phyloP scores from a whole-genome alignment of 1,140 invertebrate species.

The Drosophila paulistorum region DNA sequence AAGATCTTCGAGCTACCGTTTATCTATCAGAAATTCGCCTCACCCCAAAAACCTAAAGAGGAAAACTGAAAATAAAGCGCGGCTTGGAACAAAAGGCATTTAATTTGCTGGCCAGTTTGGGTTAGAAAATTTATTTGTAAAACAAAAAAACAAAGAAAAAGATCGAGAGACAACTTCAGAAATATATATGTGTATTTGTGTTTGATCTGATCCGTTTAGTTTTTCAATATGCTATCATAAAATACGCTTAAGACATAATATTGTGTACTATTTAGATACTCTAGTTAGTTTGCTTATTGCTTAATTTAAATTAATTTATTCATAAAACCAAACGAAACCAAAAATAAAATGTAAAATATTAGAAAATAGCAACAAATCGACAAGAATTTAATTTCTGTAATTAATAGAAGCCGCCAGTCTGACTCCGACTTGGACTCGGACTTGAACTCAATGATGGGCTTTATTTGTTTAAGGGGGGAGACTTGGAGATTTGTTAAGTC shows the following conservation, averaged over 20 bases:
- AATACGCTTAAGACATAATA: conserved; percentile 72
- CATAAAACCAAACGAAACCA: conserved; percentile 56
- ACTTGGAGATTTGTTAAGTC: conserved; percentile 53
- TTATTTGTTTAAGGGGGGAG: conserved; percentile 37
- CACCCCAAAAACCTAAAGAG: background rate
- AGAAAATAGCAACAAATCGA: conserved; percentile 60
- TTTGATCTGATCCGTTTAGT: conserved; percentile 40
- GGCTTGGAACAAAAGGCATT: conserved; percentile 65
- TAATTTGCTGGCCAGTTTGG: conserved; percentile 48
- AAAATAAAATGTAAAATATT: conserved; percentile 66
- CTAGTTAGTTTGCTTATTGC: conserved; percentile 77
- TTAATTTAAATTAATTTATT: conserved; percentile 82
- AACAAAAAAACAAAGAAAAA: conserved; percentile 26
- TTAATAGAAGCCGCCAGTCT: conserved; percentile 30
- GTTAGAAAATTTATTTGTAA: conserved; percentile 44
- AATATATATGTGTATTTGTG: conserved; percentile 8
- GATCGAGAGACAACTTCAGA: conserved; percentile 35
- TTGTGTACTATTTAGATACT: conserved; percentile 63
- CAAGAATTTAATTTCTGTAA: conserved; percentile 43
- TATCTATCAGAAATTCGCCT: conserved; percentile 10
- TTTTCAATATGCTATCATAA: conserved; percentile 49
- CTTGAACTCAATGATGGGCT: conserved; percentile 11
- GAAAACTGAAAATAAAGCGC: conserved; percentile 22
- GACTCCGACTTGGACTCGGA: background rate
- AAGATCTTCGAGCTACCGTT: conserved; percentile 59